Evolutionary conservation across 2,888 invertebrate species (phyloP).

Genomic region (Nycteola revayana): DNA sequence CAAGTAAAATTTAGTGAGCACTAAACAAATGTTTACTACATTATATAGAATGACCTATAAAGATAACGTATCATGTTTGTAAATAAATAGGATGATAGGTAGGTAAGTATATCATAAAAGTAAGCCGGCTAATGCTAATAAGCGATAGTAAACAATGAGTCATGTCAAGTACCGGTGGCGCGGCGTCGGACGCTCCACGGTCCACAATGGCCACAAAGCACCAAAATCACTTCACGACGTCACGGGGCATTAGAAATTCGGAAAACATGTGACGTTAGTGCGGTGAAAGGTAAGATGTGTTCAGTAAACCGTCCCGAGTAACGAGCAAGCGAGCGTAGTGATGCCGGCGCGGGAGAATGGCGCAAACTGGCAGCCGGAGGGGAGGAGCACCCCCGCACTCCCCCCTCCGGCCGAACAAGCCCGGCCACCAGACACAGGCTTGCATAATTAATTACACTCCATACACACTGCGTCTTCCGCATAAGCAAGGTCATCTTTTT

Average conservation of each 20-base stretch:
- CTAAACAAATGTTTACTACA: too few species aligned
- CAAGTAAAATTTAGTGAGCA: too few species aligned
- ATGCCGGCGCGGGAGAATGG: slow-evolving; percentile 74
- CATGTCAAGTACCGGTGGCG: slow-evolving; percentile 61
- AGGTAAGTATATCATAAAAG: slow-evolving; percentile 38
- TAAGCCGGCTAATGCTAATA: slow-evolving; percentile 46
- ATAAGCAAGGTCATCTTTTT: slow-evolving; percentile 70
- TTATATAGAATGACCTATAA: slow-evolving; percentile 6
- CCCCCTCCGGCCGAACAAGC: slow-evolving; percentile 37
- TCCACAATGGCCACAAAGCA: slow-evolving; percentile 71
- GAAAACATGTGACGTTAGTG: slow-evolving; percentile 63
- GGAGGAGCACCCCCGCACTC: slow-evolving; percentile 34
- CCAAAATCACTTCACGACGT: slow-evolving; percentile 75
- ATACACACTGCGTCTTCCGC: slow-evolving; percentile 68
- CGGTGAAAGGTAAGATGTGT: slow-evolving; percentile 77
- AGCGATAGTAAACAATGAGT: slow-evolving; percentile 59
- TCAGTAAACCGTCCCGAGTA: slow-evolving; percentile 67
- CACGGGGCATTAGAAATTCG: slow-evolving; percentile 59
- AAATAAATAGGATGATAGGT: too few species aligned
- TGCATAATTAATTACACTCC: slow-evolving; percentile 76
- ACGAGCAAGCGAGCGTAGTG: slow-evolving; percentile 69
- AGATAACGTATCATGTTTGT: slow-evolving; percentile 13
- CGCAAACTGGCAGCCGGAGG: slow-evolving; percentile 69
- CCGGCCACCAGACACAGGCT: slow-evolving; percentile 69
- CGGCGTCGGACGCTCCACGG: slow-evolving; percentile 46